Evolutionary conservation across 1,140 invertebrate species (phyloP).

Genomic region (Phortica variegata): DNA sequence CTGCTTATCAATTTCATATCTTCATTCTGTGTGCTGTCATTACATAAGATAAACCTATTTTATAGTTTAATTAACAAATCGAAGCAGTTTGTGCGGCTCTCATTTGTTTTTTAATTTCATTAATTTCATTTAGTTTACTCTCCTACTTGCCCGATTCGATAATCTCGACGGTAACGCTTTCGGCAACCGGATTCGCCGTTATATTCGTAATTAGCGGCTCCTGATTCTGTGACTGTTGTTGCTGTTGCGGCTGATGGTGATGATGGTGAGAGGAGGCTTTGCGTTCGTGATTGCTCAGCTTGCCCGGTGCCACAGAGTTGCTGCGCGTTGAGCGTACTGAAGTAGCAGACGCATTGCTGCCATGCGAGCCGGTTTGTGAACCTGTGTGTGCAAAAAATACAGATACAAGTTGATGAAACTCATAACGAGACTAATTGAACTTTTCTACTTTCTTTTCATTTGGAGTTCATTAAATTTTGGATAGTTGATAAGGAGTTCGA

Average conservation of each 20-base stretch:
- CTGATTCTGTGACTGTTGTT: constrained; percentile 36
- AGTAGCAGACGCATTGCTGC: constrained; percentile 49
- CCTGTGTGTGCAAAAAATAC: constrained; percentile 18
- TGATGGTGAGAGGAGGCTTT: constrained; percentile 38
- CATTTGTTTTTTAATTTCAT: background rate
- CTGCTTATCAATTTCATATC: too few relatives aligned
- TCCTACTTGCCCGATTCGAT: constrained; percentile 42
- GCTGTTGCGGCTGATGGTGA: constrained; percentile 19
- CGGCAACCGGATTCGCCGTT: constrained; percentile 50
- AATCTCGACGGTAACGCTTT: constrained; percentile 54
- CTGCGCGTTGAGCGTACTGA: constrained; percentile 51
- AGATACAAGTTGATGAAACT: constrained; percentile 2
- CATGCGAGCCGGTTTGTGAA: constrained; percentile 39
- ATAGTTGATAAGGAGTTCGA: too few relatives aligned
- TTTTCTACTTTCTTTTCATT: background rate
- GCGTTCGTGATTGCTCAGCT: constrained; percentile 39
- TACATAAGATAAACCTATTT: too few relatives aligned
- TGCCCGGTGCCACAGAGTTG: constrained; percentile 51
- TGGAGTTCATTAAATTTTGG: background rate
- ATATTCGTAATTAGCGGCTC: constrained; percentile 50
- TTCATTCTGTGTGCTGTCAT: too few relatives aligned
- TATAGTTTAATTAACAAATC: too few relatives aligned
- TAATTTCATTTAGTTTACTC: constrained; percentile 5
- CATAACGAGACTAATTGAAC: background rate
- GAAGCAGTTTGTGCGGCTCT: too few relatives aligned